phyloP scores from a whole-genome alignment of 2,888 invertebrate species.

The Idaea straminata region DNA sequence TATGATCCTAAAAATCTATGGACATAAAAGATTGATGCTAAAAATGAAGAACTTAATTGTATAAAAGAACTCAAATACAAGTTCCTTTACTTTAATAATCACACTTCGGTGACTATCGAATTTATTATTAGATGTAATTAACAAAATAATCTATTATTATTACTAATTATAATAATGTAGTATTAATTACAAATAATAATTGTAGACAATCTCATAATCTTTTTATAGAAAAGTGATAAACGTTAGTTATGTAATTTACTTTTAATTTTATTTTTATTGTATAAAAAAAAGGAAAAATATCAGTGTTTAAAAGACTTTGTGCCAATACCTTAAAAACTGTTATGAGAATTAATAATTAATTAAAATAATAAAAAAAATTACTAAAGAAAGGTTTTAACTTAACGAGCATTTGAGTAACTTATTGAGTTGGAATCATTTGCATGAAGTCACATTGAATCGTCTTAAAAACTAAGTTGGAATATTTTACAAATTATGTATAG shows the following conservation, averaged over 20 bases:
- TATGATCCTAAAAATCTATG: no score
- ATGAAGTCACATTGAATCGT: no score
- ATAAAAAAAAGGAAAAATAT: neutral
- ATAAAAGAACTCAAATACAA: neutral
- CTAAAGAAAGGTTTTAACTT: no score
- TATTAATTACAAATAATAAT: neutral
- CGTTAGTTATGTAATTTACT: neutral
- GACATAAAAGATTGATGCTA: no score
- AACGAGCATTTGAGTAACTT: no score
- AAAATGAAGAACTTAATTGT: neutral
- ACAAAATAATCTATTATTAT: neutral
- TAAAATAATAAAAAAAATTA: no score
- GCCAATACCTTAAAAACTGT: no score
- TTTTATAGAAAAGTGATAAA: neutral
- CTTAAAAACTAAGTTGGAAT: no score
- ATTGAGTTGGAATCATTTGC: no score
- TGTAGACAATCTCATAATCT: neutral
- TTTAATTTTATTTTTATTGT: slow-evolving; percentile 9
- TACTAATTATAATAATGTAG: neutral
- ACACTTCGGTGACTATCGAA: neutral
- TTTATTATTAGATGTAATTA: neutral
- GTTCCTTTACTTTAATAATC: neutral
- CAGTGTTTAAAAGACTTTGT: neutral
- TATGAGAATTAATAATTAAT: no score
- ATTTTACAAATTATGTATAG: no score